Base-by-base conservation (phyloP, 2,888 invertebrate genomes). In the Pseudococcus viburni region DNA sequence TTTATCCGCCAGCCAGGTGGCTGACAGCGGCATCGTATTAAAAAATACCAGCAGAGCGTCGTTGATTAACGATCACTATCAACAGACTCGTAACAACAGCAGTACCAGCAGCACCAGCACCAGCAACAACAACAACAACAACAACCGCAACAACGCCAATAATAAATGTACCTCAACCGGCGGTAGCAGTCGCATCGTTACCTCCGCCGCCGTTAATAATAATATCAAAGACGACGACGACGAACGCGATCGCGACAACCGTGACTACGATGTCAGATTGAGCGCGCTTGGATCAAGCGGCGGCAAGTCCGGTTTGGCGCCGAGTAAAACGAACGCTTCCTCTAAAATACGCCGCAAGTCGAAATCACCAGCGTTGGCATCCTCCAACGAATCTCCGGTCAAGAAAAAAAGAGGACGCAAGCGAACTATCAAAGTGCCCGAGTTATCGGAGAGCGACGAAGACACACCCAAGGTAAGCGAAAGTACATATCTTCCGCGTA, bases 361-460 rank as follows among this genome's bases (percentile, higher is more conserved):
- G 0, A 89, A 89, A 12, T 85, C 80, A 22, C 86, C 89, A 7
- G 89, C 89, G 85, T 48, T 42, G 22, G 59, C 33, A 7, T 68
- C 88, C 12, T 86, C 89, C 11, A 88, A 84, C 33, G 89, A 85
- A 26, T 88, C 89, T 42, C 89, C 19, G 80, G 84, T 55, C 83
- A 89, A 84, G 89, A 89, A 33, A 85, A 80, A 88, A 89, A 19
- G 80, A 83, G 51, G 88, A 64, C 85, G 88, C 68, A 39, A 88
- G 51, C 6, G 89, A 85, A 89, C 77, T 48, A 48, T 55, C 19
- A n/a, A 89, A 88, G 88, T 42, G 68, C 86, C 68, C 59, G 84
- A 80, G 48, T 12, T 83, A 8, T 48, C 85, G 12, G 89, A 88
- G 64, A 89, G 80, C 80, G 89, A 86, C 83, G 89, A 26, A 33